Base-by-base conservation (phyloP, 2,113 vertebrate species). In the Seriola dumerili region DNA sequence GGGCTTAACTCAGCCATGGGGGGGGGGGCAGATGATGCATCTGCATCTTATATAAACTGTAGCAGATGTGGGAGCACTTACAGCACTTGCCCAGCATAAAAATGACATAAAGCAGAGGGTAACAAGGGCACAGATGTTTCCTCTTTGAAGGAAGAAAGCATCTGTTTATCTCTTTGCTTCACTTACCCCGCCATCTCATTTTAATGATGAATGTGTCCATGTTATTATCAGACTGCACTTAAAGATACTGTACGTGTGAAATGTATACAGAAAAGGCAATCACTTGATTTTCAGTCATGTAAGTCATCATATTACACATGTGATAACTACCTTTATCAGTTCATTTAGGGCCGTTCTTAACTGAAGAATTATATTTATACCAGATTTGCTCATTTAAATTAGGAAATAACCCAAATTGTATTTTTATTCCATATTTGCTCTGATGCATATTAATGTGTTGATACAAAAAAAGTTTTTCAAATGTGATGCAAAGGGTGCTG, bases 61-160 rank as follows among this genome's bases (percentile, higher is more conserved):
- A 80, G 76, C 91, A 94, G 90, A 92, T 92, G 89, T 85, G 84
- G 52, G 54, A 78, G 80, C 84, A 91, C 78, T 90, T 87, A 77
- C 65, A 88, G 78, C 70, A 50, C 74, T 89, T 79, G 64, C 61
- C 81, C 58, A 4, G 72, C 78, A 88, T 85, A 71, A 80, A 83
- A 69, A 81, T 78, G 63, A 69, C 73, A 84, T 87, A 85, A 83
- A 87, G 81, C 29, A 59, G 36, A 85, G 81, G 80, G 65, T 83
- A 85, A 79, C 38, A 77, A 89, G 84, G 78, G 21, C 76, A 72
- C 72, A 87, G 85, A 85, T 89, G 87, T 77, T 82, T 81, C 16
- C 66, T 74, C 76, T 85, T 69, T 29, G 13, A 83, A 48, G 25
- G 34, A 67, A 84, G 66, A 84, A 77, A 64, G 65, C 86, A 85